Conservation (phyloP, 2,113 vertebrate species). For the Phrynocephalus versicolor region DNA sequence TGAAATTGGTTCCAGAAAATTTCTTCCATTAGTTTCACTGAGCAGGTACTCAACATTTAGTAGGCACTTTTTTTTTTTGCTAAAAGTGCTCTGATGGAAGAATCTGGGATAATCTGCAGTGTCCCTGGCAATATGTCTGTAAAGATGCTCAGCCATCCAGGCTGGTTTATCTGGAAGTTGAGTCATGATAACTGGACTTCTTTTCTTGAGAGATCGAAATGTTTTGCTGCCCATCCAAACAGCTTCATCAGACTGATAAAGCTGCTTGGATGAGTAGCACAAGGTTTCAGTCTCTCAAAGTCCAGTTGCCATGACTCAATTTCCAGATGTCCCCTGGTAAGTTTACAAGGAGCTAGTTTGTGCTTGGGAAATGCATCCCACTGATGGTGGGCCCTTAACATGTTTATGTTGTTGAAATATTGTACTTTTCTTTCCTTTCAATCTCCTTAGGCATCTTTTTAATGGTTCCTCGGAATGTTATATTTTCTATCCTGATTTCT, state of each 20-base stretch:
- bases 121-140: too few species aligned
- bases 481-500: slow-evolving; percentile 6
- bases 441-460: slow-evolving; percentile 35
- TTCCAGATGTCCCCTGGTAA: neutral
- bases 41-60: fast-evolving
- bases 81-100: neutral
- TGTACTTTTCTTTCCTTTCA: slow-evolving; percentile 30
- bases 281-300: too few species aligned
- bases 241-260: too few species aligned
- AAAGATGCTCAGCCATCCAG: too few species aligned
- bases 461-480: slow-evolving; percentile 18
- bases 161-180: too few species aligned
- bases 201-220: too few species aligned
- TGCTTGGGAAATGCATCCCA: neutral
- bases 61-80: neutral
- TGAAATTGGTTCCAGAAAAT: slow-evolving; percentile 24
- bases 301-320: too few species aligned
- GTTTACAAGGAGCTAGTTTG: neutral
- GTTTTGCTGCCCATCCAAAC: too few species aligned
- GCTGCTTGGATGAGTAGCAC: too few species aligned
- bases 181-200: too few species aligned
- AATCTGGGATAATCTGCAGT: slow-evolving; percentile 29
- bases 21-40: slow-evolving; percentile 10
- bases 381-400: neutral
- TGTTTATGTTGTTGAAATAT: slow-evolving; percentile 30